Base-by-base conservation (phyloP, 2,113 vertebrate species). In the Motacilla alba region DNA sequence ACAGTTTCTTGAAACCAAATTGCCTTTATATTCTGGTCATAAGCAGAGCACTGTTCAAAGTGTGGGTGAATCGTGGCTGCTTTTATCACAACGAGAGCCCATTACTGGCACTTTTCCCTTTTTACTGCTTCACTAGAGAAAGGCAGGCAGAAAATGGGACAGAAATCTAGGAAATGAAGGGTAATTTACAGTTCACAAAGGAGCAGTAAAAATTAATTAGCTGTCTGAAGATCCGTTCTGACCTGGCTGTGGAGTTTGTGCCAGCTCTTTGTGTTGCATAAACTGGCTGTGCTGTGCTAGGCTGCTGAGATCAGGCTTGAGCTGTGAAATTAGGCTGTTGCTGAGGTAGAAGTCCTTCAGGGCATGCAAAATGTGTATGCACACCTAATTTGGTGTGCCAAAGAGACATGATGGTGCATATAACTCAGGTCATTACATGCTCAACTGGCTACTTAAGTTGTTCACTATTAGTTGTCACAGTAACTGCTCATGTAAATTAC, bases 171-270 rank as follows among this genome's bases (percentile, higher is more conserved):
- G 94, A 97, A 96, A 94, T 80, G 94, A 97, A 96, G 88, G 93
- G 93, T 96, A 96, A 96, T 97, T 96, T 97, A 95, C 94, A 92
- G 95, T 96, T 97, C 94, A 96, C 94, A 95, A 96, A 96, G 80
- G 93, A 96, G 90, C 96, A 94, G 94, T 95, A 94, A 95, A 97
- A 97, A 96, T 94, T 97, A 97, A 97, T 97, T 97, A 97, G 86
- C 92, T 97, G 94, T 96, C 95, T 90, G 90, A 97, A 85, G 95
- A 96, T 95, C 92, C 50, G 37, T 94, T 90, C 92, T 2, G n/a
- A 96, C 93, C 93, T 64, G 85, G 73, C 79, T 4, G 0, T 10
- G 73, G 95, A 93, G 92, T 77, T 90, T 63, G 75, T 94, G 94
- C 92, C 94, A 94, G 85, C 76, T 83, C 90, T 94, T 74, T 86